phyloP scores from a whole-genome alignment of 2,797 vertebrate species.

The Dallia pectoralis region DNA sequence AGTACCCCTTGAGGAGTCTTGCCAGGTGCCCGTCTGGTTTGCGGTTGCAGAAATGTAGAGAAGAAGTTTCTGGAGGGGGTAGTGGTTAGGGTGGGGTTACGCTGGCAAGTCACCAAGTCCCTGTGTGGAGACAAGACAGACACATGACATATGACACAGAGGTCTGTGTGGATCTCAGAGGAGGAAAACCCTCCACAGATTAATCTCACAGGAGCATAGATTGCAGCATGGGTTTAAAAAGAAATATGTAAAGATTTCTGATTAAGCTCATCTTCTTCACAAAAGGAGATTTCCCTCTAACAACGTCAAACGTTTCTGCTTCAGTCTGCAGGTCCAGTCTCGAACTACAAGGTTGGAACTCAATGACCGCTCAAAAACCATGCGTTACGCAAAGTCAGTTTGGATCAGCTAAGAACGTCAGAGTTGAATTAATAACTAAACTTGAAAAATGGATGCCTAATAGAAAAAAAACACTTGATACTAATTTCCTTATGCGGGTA shows the following conservation, averaged over 20 bases:
- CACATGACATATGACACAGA: too few species aligned
- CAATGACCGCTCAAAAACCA: neutral
- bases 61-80: constrained; percentile 87
- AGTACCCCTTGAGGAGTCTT: constrained; percentile 57
- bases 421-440: too few species aligned
- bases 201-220: too few species aligned
- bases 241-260: too few species aligned
- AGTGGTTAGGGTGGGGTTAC: constrained; percentile 69
- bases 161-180: too few species aligned
- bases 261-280: too few species aligned
- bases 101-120: constrained; percentile 88
- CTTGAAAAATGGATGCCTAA: neutral
- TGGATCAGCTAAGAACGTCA: too few species aligned
- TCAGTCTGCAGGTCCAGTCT: neutral
- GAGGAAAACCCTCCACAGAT: too few species aligned
- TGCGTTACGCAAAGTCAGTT: neutral
- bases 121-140: constrained; percentile 58
- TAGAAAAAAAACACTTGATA: neutral
- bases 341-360: neutral
- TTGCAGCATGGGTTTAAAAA: too few species aligned
- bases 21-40: constrained; percentile 79
- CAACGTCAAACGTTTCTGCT: neutral
- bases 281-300: too few species aligned
- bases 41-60: constrained; percentile 85
- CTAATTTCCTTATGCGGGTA: neutral